Conservation (phyloP, 1,140 invertebrate species). For the Drosophila ficusphila region DNA sequence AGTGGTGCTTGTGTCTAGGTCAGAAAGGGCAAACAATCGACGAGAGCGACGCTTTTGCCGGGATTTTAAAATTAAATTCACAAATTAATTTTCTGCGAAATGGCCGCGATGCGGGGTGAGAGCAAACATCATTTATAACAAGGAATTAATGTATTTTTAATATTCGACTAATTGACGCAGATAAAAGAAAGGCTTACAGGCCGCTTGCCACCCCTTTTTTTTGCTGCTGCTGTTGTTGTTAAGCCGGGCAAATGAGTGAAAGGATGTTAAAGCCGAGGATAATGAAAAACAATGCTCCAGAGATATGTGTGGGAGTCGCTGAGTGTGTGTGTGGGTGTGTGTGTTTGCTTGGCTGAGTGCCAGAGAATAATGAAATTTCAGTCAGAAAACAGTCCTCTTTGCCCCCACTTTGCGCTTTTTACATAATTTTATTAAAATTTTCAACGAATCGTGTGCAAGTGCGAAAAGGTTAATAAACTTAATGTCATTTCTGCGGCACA, state of each 20-base stretch:
- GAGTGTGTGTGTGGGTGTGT: not conserved
- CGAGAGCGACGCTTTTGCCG: not conserved
- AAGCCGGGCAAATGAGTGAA: constrained; percentile 55
- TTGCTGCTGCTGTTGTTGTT: constrained; percentile 37
- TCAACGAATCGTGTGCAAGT: constrained; percentile 54
- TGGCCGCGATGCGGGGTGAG: constrained; percentile 14
- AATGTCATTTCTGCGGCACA: constrained; percentile 56
- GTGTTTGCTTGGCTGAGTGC: constrained; percentile 16
- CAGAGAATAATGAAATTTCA: constrained; percentile 38
- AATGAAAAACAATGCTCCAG: constrained; percentile 59
- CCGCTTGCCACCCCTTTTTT: constrained; percentile 24
- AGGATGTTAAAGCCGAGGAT: constrained; percentile 67
- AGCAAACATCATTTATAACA: constrained; percentile 55
- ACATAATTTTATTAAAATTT: constrained; percentile 57
- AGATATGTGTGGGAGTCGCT: constrained; percentile 5
- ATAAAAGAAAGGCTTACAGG: constrained; percentile 53
- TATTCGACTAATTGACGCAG: constrained; percentile 76
- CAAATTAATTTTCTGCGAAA: constrained; percentile 49
- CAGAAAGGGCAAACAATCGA: constrained; percentile 46
- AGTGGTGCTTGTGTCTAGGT: constrained; percentile 33
- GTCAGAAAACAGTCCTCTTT: not conserved
- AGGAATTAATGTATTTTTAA: constrained; percentile 78
- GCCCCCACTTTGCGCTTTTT: constrained; percentile 24
- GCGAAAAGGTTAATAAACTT: constrained; percentile 77
- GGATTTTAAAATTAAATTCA: constrained; percentile 30